Conservation (phyloP, 2,888 invertebrate species). For the Drosophila kanekoi region DNA sequence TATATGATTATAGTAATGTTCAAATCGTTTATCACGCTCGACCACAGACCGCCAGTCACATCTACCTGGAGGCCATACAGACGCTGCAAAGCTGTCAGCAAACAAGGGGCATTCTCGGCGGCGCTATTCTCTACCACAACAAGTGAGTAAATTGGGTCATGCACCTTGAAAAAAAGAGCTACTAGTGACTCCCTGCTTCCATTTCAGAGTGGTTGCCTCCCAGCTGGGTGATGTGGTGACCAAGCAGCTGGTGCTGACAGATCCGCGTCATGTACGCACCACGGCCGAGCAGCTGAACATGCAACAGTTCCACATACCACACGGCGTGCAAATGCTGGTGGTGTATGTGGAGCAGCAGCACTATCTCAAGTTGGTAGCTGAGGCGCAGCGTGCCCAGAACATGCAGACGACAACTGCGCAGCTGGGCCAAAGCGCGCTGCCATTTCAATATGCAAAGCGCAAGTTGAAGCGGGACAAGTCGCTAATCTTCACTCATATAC, state of each 20-base stretch:
- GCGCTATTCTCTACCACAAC: slow-evolving; percentile 94
- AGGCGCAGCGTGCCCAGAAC: slow-evolving; percentile 85
- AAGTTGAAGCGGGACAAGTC: slow-evolving; percentile 92
- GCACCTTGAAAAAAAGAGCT: not conserved
- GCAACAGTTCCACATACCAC: slow-evolving; percentile 90
- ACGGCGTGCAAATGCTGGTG: slow-evolving; percentile 92
- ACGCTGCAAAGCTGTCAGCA: slow-evolving; percentile 93
- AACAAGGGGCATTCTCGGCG: slow-evolving; percentile 92
- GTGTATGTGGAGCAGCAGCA: slow-evolving; percentile 90
- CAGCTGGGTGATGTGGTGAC: slow-evolving; percentile 91
- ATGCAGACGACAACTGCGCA: slow-evolving; percentile 79
- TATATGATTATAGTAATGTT: not conserved
- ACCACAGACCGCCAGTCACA: slow-evolving; percentile 92
- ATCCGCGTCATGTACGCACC: slow-evolving; percentile 93
- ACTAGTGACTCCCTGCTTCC: not conserved
- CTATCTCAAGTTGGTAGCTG: slow-evolving; percentile 86
- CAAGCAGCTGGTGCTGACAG: slow-evolving; percentile 92
- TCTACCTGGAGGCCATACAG: slow-evolving; percentile 94
- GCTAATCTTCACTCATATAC: slow-evolving; percentile 92
- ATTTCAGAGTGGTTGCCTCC: slow-evolving; percentile 90
- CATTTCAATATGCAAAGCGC: slow-evolving; percentile 83
- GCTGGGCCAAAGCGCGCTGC: slow-evolving; percentile 71
- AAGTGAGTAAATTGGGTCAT: slow-evolving; percentile 87
- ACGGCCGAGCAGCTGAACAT: slow-evolving; percentile 89
- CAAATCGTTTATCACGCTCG: not conserved